Conservation (phyloP, 2,888 invertebrate genomes). For the Caenorhabditis sp. region DNA sequence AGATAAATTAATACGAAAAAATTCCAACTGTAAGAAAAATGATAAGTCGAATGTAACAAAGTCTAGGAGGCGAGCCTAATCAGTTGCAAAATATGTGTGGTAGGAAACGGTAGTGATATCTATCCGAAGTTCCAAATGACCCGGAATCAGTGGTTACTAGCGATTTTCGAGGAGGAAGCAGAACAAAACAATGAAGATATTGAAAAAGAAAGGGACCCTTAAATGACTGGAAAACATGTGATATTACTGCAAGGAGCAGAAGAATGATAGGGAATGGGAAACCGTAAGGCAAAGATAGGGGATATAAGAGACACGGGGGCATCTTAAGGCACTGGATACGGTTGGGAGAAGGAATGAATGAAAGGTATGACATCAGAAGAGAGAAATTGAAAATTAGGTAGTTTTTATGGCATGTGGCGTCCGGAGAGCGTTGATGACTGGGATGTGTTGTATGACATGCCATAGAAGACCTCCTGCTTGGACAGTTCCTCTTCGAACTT, state of each 20-base stretch:
- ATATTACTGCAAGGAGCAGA: not conserved
- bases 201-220: not conserved
- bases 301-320: not conserved
- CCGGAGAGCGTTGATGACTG: conserved; percentile 57
- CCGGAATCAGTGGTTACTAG: not conserved
- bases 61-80: not conserved
- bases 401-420: conserved; percentile 54
- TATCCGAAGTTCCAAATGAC: not conserved
- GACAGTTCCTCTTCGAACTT: conserved; percentile 78
- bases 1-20: not conserved
- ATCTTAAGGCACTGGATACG: not conserved
- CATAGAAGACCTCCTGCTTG: conserved; percentile 79
- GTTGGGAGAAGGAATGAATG: not conserved
- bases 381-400: no score
- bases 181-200: not conserved
- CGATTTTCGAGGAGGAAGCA: not conserved
- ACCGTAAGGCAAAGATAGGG: not conserved
- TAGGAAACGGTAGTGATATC: not conserved
- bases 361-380: not conserved
- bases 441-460: conserved; percentile 56
- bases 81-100: not conserved
- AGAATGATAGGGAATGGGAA: not conserved
- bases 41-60: not conserved
- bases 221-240: not conserved
- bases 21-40: no score